These are phyloP conservation scores for Trinectes maculatus DNA, from an alignment of 2,113 vertebrate species.

Conservation along the genomic window DNA sequence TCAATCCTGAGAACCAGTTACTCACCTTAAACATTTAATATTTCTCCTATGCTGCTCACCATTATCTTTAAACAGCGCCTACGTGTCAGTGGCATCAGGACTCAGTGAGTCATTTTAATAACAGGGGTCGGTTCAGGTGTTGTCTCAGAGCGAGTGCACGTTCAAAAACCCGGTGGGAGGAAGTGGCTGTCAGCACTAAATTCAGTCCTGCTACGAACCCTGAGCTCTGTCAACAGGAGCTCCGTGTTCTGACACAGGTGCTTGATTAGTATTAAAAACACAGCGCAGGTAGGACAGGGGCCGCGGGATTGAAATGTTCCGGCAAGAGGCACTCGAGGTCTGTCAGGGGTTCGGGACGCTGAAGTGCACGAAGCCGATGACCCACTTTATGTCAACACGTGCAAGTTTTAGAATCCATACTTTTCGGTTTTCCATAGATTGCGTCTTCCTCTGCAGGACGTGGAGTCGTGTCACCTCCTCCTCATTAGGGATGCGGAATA, in stretches of 20 bases:
- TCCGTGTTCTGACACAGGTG: slow-evolving; percentile 68
- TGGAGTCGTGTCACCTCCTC: slow-evolving; percentile 3
- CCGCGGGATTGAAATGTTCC: slow-evolving; percentile 34
- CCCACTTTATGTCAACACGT: slow-evolving; percentile 7
- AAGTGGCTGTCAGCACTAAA: slow-evolving; percentile 74
- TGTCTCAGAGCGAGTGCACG: slow-evolving; percentile 55
- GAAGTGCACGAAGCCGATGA: slow-evolving; percentile 9
- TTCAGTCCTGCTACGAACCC: slow-evolving; percentile 57
- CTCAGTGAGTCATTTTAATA: slow-evolving; percentile 30
- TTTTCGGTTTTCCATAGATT: not conserved
- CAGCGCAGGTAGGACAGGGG: slow-evolving; percentile 55
- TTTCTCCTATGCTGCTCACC: not conserved
- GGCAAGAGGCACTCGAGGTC: slow-evolving; percentile 23
- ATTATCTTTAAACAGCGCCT: not conserved
- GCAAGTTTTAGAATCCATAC: not conserved
- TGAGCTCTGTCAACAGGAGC: slow-evolving; percentile 73
- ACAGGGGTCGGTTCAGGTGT: slow-evolving; percentile 54
- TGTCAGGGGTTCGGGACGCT: slow-evolving; percentile 14
- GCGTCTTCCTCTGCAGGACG: not conserved
- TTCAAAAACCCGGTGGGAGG: slow-evolving; percentile 66
- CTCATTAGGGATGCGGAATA: slow-evolving; percentile 15
- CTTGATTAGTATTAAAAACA: slow-evolving; percentile 70
- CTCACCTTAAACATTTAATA: not conserved
- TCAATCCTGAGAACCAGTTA: not conserved
- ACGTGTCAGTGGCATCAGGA: not conserved